Evolutionary conservation across 2,797 vertebrate genomes (phyloP), one percentile per base, ranked within the genome.

Genomic region (Scleropages formosus): DNA sequence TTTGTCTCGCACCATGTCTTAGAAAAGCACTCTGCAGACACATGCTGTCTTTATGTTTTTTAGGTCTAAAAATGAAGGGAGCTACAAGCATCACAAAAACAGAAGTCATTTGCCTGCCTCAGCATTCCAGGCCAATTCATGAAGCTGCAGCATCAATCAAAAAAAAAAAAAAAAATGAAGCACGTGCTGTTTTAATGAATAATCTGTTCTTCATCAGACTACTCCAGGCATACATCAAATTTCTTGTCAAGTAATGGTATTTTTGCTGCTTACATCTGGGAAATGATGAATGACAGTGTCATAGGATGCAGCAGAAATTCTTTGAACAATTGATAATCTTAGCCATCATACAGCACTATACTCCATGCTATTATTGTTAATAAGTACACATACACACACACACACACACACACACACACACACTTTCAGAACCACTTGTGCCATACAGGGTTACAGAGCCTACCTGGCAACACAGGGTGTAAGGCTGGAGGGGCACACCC

Each of bases 11-110:
- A 12, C 12, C 12, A n/a, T 8, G 15, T 63, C 60, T 63, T 63
- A 10, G 44, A 24, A 71, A 53, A 22, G 74, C 71, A 80, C 84
- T 83, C 77, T 80, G 46, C 78, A 75, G 74, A 46, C 75, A 80
- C 71, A 77, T 81, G 79, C 61, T 49, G 85, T 85, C 85, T 84
- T 73, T 79, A 83, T 80, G 82, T 85, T 84, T 84, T 79, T 85
- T 79, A 82, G 85, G 88, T 86, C 85, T 39, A 31, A 83, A 80
- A 81, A 90, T 88, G 88, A 82, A 90, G 88, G 86, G 89, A 87
- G 85, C 7, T 4, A 78, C 82, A 84, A 85, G 83, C 88, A 83
- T 81, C 80, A 82, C 84, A 82, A 88, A 90, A 88, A 88, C 86
- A 86, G 82, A 84, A 84, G 31, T 39, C 84, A 80, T 72, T 15